phyloP scores from a whole-genome alignment of 2,797 vertebrate species.

The Pristis pectinata region DNA sequence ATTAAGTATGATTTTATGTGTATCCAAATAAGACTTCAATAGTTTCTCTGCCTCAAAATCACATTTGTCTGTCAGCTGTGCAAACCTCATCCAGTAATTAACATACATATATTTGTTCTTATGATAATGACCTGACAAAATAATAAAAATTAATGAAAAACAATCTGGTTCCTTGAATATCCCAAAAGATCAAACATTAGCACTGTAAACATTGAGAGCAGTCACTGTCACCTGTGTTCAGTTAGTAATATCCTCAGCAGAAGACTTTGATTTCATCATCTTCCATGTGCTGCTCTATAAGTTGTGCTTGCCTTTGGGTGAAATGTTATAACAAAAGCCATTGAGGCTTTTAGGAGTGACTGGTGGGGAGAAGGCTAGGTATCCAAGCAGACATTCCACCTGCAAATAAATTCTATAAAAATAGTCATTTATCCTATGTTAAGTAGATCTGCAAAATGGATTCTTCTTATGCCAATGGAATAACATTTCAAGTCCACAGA shows the following conservation, averaged over 20 bases:
- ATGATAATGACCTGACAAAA: constrained; percentile 7
- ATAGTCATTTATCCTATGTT: not conserved
- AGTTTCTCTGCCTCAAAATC: not conserved
- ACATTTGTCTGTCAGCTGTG: not conserved
- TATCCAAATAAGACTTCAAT: not conserved
- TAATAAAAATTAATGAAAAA: not conserved
- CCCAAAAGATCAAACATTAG: not conserved
- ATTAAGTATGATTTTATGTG: no score
- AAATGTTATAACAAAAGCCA: not conserved
- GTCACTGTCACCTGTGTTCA: not conserved
- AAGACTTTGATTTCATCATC: not conserved
- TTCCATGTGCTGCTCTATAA: not conserved
- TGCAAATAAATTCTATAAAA: constrained; percentile 7
- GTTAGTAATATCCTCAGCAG: not conserved
- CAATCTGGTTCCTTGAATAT: not conserved
- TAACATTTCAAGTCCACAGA: not conserved
- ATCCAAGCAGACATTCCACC: not conserved
- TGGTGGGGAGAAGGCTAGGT: not conserved
- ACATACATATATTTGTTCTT: not conserved
- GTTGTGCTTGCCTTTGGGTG: not conserved
- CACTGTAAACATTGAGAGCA: not conserved
- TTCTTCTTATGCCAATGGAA: not conserved
- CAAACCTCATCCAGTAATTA: not conserved
- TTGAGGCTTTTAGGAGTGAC: not conserved
- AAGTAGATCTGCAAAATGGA: not conserved